Evolutionary conservation across 2,888 invertebrate genomes (phyloP), one percentile per base, ranked within the genome.

Genomic region (Aquatica leii): DNA sequence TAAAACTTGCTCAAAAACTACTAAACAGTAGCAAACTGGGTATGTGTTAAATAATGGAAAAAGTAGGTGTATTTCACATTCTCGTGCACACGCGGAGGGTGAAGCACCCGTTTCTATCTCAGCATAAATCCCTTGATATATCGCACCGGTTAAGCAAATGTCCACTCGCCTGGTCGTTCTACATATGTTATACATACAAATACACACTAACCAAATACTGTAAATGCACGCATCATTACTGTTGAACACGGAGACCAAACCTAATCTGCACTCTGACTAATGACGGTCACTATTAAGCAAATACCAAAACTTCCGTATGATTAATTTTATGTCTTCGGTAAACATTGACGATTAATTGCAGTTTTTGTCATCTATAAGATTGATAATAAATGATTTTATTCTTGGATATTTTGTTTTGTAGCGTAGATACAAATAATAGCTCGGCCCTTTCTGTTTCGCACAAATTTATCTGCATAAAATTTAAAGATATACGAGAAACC

Each of bases 41-140:
- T 46, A 52, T 35, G 62, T 56, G 63, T 59, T 64, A 48, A 43
- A 48, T 37, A 55, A 55, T 12, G 55, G 59, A 54, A 54, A 64
- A 64, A 52, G 59, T 58, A 63, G 53, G 58, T 63, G 53, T 63
- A 53, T 63, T 24, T 51, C 62, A 43, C 59, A 59, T 50, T 54
- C 63, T 54, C 18, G 46, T 46, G 3, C 34, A 18, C 17, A 48
- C 37, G 18, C 43, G 41, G 59, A 57, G 65, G 65, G 65, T 55
- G 57, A 46, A 54, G 61, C 61, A 41, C 43, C 61, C 61, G 62
- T 63, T 68, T 66, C 67, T 68, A 70, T 67, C 71, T 73, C 74
- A 68, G 72, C 71, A 69, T 74, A 80, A 80, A 80, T 80, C 80
- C 80, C 77, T 69, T 80, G 80, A 80, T 80, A 77, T 79, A 80